Conservation (phyloP, 2,797 vertebrate species). For the Chelidonichthys spinosus region DNA sequence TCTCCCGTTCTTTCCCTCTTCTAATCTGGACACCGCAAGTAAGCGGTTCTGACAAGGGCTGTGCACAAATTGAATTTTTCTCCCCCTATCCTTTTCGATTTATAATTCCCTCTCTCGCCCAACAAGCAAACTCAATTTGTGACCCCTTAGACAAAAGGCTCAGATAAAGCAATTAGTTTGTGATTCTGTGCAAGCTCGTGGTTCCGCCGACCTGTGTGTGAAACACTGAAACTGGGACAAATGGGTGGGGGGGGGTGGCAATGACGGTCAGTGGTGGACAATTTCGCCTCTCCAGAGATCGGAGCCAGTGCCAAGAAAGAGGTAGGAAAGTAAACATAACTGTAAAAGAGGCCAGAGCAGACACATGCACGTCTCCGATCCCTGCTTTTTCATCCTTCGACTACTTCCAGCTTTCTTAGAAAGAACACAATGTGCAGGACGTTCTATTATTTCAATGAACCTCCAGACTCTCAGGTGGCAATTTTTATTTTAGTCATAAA, state of each 20-base stretch:
- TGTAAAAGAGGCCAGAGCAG: conserved; percentile 41
- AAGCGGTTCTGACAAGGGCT: conserved; percentile 79
- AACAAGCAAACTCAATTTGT: conserved; percentile 79
- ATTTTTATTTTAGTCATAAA: conserved; percentile 28
- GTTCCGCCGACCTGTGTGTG: conserved; percentile 60
- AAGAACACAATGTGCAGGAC: background rate
- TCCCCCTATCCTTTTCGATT: conserved; percentile 73
- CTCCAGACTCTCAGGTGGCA: conserved; percentile 27
- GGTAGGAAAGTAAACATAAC: conserved; percentile 39
- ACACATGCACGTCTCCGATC: conserved; percentile 54
- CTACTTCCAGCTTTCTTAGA: conserved; percentile 14
- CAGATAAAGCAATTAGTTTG: conserved; percentile 81
- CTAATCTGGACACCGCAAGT: conserved; percentile 76
- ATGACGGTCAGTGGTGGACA: conserved; percentile 62
- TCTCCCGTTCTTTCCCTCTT: conserved; percentile 60
- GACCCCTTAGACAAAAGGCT: conserved; percentile 80
- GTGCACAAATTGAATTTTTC: conserved; percentile 79
- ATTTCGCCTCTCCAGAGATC: conserved; percentile 47
- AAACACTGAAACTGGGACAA: conserved; percentile 63
- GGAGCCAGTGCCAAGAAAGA: conserved; percentile 56
- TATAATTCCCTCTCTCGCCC: conserved; percentile 77
- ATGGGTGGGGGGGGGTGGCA: conserved; percentile 30
- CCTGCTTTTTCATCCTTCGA: conserved; percentile 47
- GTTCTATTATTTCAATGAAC: conserved; percentile 32
- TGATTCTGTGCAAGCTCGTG: conserved; percentile 65